Evolutionary conservation across 2,888 invertebrate genomes (phyloP).

Genomic region (Coleophora deauratella): DNA sequence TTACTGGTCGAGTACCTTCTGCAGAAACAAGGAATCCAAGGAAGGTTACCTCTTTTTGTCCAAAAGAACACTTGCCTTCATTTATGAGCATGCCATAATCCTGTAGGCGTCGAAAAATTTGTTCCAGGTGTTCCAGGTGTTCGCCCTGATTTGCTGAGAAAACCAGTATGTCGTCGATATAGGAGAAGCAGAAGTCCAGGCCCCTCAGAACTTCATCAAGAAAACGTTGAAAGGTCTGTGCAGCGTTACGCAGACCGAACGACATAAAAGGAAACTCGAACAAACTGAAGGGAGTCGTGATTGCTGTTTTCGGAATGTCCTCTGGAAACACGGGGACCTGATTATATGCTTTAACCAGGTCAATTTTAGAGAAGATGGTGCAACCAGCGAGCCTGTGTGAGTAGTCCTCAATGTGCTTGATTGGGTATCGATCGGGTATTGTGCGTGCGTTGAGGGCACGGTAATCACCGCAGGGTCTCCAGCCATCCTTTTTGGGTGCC

Average conservation of each 20-base stretch:
- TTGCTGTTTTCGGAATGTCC: slow-evolving; percentile 35
- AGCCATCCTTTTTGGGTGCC: slow-evolving; percentile 28
- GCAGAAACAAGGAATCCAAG: slow-evolving; percentile 15
- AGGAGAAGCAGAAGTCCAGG: too few species aligned
- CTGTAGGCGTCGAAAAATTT: too few species aligned
- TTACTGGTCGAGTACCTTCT: slow-evolving; percentile 25
- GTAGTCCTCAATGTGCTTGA: slow-evolving; percentile 15
- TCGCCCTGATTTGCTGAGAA: slow-evolving; percentile 11
- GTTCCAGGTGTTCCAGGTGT: slow-evolving; percentile 10
- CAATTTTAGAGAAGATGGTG: slow-evolving; percentile 9
- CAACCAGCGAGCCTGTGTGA: slow-evolving; percentile 11
- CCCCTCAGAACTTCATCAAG: too few species aligned
- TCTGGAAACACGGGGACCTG: slow-evolving; percentile 21
- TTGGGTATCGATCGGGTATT: slow-evolving; percentile 30
- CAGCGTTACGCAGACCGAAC: too few species aligned
- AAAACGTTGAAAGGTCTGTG: too few species aligned
- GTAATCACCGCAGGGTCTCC: slow-evolving; percentile 40
- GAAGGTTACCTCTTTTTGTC: slow-evolving; percentile 14
- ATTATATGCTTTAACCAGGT: too few species aligned
- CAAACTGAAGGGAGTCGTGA: slow-evolving; percentile 28
- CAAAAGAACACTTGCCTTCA: too few species aligned
- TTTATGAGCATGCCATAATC: too few species aligned
- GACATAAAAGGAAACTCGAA: too few species aligned
- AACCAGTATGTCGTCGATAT: too few species aligned
- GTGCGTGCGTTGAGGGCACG: slow-evolving; percentile 29